Percentiles rank a stretch among this genome's conserved stretches.
Conservation (phyloP, 2,113 vertebrate species). For the Vimba vimba region DNA sequence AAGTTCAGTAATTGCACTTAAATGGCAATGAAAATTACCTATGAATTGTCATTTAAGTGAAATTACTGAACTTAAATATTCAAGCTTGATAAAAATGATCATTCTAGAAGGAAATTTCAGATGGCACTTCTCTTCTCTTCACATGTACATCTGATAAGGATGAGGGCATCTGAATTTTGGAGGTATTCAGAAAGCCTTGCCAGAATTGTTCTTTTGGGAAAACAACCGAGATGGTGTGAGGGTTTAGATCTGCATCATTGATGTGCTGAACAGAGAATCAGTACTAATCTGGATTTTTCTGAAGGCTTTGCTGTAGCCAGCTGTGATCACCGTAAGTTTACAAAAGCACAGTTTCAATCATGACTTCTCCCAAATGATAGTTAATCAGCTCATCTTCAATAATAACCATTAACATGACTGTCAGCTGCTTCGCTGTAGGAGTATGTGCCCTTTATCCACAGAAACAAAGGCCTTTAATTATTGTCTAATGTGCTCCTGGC, state of each 20-base stretch:
- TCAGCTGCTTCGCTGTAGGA: constrained; percentile 26
- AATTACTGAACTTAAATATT: too few relatives aligned
- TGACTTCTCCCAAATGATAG: constrained; percentile 4
- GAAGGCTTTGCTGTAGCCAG: background rate
- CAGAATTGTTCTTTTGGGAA: too few relatives aligned
- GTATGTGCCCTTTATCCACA: background rate
- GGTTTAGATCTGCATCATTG: constrained; percentile 1
- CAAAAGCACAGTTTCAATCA: constrained; percentile 12
- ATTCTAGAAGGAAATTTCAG: too few relatives aligned
- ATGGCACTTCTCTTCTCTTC: too few relatives aligned
- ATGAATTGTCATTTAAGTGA: too few relatives aligned
- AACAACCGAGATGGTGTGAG: background rate
- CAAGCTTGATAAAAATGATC: too few relatives aligned
- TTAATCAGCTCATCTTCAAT: constrained; percentile 38
- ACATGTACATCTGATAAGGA: background rate
- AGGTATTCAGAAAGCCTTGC: background rate
- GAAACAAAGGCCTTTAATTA: constrained; percentile 17
- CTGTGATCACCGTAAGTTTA: constrained; percentile 23
- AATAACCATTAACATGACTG: constrained; percentile 3
- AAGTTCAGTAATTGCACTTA: too few relatives aligned
- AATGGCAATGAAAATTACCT: too few relatives aligned
- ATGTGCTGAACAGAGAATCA: background rate
- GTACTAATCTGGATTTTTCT: background rate
- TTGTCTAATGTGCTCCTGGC: constrained; percentile 34
- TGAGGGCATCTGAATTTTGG: background rate